phyloP scores from a whole-genome alignment of 2,888 invertebrate genomes.

The Petrophora chlorosata region DNA sequence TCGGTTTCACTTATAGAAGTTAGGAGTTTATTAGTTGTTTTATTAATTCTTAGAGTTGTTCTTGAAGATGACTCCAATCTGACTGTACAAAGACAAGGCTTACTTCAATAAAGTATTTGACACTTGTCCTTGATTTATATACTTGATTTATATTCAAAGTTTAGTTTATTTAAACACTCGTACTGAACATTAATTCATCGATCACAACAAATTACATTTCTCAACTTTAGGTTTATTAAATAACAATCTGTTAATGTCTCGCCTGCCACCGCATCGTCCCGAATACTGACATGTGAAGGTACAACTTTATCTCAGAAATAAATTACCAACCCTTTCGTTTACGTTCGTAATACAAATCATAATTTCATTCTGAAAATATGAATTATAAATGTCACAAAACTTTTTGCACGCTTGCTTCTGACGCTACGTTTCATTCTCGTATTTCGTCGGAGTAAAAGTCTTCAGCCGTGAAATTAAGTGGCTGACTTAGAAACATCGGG shows the following conservation, averaged over 20 bases:
- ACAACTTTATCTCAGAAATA: conserved; percentile 25
- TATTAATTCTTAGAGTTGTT: too few species aligned
- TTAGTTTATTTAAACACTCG: conserved; percentile 3
- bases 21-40: too few species aligned
- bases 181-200: conserved; percentile 27
- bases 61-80: too few species aligned
- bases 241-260: conserved; percentile 34
- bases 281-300: conserved; percentile 20
- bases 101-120: too few species aligned
- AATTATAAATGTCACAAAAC: conserved; percentile 13
- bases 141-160: conserved; percentile 7
- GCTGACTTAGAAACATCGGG: conserved; percentile 23
- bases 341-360: conserved; percentile 8
- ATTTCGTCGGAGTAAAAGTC: conserved; percentile 14
- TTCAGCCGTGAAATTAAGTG: conserved; percentile 26
- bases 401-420: conserved; percentile 2
- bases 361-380: conserved; percentile 14
- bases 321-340: conserved; percentile 24
- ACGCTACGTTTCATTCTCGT: conserved; percentile 5
- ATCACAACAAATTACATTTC: conserved; percentile 38
- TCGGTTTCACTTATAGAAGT: too few species aligned
- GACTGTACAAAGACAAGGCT: background rate
- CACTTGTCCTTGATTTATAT: background rate
- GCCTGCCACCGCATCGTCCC: conserved; percentile 9
- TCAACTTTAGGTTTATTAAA: conserved; percentile 34